A percentile compares a stretch with the other conserved stretches of the same genome.
phyloP scores from a whole-genome alignment of 1,140 invertebrate species.

The Zaprionus camerounensis region DNA sequence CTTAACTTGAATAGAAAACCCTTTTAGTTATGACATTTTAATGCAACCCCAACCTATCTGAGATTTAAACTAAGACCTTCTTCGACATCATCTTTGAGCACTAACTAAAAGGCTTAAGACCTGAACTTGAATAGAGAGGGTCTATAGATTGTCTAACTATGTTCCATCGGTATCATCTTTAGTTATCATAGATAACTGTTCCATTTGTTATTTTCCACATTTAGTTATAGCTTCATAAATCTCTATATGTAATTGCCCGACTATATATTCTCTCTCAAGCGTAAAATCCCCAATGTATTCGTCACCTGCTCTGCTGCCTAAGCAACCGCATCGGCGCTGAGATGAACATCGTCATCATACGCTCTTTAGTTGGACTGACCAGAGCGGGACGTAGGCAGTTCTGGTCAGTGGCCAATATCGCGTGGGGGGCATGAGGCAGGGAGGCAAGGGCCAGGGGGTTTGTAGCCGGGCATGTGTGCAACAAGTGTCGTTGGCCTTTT shows the following conservation, averaged over 20 bases:
- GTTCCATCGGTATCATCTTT: too few relatives aligned
- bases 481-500: slow-evolving; percentile 73
- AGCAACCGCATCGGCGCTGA: neutral
- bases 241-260: neutral
- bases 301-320: neutral
- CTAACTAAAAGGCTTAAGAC: too few relatives aligned
- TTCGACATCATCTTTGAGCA: too few relatives aligned
- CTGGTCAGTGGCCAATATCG: slow-evolving; percentile 7
- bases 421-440: neutral
- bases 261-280: neutral
- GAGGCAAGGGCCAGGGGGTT: too few relatives aligned
- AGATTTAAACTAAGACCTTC: too few relatives aligned
- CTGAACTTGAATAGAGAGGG: too few relatives aligned
- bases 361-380: neutral
- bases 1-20: too few relatives aligned
- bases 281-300: neutral
- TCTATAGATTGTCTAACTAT: too few relatives aligned
- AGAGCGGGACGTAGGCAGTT: slow-evolving; percentile 6
- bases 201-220: neutral
- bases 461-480: slow-evolving; percentile 30
- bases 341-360: neutral
- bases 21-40: too few relatives aligned
- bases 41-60: too few relatives aligned
- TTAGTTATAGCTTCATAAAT: too few relatives aligned
- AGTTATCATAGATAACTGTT: neutral